phyloP scores from a whole-genome alignment of 2,113 vertebrate genomes.

The Neotoma lepida region DNA sequence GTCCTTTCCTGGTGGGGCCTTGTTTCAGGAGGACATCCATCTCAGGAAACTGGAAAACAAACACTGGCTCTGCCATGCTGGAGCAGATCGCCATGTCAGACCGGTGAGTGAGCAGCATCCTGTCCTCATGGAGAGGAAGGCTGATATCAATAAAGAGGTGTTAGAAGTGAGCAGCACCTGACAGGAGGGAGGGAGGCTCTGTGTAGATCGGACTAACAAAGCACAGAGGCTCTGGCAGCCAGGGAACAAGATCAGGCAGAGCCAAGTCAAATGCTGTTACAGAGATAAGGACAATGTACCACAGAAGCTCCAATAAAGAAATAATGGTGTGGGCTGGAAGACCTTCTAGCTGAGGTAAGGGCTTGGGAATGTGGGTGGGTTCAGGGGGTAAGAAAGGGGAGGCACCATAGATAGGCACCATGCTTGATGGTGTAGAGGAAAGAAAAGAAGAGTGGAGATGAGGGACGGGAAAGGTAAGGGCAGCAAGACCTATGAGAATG shows the following conservation, averaged over 20 bases:
- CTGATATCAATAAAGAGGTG: neutral
- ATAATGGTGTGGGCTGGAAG: neutral
- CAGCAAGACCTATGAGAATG: neutral
- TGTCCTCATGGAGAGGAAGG: neutral
- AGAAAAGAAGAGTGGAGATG: neutral
- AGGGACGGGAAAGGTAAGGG: neutral
- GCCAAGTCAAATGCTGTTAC: neutral
- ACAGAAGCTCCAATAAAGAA: neutral
- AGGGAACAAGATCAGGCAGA: conserved; percentile 14
- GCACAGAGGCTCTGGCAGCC: neutral
- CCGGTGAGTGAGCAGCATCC: conserved; percentile 88
- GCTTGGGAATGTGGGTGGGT: neutral
- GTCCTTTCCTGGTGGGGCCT: neutral
- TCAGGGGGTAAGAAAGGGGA: neutral
- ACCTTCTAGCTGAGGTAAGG: neutral
- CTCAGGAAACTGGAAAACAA: conserved; percentile 99
- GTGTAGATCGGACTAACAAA: neutral
- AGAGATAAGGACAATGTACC: neutral
- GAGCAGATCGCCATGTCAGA: conserved; percentile 99
- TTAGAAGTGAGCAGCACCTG: neutral
- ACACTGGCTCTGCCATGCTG: conserved; percentile 98
- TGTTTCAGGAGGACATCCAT: conserved; percentile 96
- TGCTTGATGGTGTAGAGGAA: neutral
- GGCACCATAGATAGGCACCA: neutral
- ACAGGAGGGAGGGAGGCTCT: neutral